Conservation (phyloP, 2,113 vertebrate genomes). For the Alligator mississippiensis region DNA sequence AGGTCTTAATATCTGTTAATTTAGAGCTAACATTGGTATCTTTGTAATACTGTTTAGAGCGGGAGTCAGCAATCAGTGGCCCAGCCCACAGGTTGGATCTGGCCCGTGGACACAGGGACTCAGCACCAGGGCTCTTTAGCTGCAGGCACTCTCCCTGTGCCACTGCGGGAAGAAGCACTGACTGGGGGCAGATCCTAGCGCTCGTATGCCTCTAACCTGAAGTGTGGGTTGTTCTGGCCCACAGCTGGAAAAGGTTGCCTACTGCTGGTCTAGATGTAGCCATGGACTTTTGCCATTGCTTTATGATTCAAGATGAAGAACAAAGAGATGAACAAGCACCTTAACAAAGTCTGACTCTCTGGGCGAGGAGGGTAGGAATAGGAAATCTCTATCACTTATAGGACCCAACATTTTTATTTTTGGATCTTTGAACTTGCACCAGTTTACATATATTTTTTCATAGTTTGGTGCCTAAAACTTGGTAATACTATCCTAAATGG, state of each 20-base stretch:
- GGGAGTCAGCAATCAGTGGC: too few relatives aligned
- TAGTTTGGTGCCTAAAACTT: neutral
- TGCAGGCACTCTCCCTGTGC: too few relatives aligned
- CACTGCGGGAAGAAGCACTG: too few relatives aligned
- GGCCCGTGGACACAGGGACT: too few relatives aligned
- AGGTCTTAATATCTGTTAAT: too few relatives aligned
- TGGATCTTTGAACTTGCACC: neutral
- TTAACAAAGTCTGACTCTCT: rapidly evolving
- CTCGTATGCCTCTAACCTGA: too few relatives aligned
- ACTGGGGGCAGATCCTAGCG: too few relatives aligned
- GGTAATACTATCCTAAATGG: neutral
- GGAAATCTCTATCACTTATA: neutral
- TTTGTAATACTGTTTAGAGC: too few relatives aligned
- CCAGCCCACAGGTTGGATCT: too few relatives aligned
- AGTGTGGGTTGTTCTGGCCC: too few relatives aligned
- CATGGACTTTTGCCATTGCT: rapidly evolving
- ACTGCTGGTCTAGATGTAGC: neutral
- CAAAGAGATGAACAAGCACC: neutral
- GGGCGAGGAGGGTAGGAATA: neutral
- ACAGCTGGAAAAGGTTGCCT: neutral
- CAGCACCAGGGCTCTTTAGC: too few relatives aligned
- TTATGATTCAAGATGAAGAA: neutral
- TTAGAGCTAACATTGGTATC: too few relatives aligned
- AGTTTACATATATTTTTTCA: neutral
- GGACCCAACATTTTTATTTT: neutral